These are phyloP conservation scores for Erebia aethiops DNA, from an alignment of 2,888 invertebrate genomes.

Conservation along the genomic window DNA sequence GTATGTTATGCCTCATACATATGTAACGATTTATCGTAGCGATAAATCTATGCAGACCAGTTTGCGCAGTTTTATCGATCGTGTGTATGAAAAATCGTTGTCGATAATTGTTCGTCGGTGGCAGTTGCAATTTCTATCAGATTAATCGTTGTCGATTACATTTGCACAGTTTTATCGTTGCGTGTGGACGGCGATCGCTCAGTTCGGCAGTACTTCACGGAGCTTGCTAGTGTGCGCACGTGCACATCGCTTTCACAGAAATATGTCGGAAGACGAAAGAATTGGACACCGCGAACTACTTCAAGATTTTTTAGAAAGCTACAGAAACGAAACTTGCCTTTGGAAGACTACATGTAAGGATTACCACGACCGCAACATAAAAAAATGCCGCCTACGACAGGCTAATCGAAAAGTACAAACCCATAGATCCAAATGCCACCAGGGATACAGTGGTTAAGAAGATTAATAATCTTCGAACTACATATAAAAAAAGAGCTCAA, in stretches of 20 bases:
- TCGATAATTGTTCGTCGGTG: too few relatives aligned
- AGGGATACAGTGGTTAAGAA: constrained; percentile 9
- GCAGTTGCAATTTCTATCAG: too few relatives aligned
- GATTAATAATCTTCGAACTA: background rate
- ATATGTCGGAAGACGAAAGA: constrained; percentile 2
- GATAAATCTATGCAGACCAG: too few relatives aligned
- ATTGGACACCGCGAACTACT: constrained; percentile 4
- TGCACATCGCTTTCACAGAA: constrained; percentile 4
- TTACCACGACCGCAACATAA: constrained; percentile 40
- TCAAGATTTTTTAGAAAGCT: constrained; percentile 37
- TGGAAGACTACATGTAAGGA: constrained; percentile 41
- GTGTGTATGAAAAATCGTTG: too few relatives aligned
- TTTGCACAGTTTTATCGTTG: background rate
- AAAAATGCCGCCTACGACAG: constrained; percentile 39
- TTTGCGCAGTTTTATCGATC: too few relatives aligned
- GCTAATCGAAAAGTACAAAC: constrained; percentile 37
- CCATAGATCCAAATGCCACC: constrained; percentile 1
- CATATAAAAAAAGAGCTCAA: too few relatives aligned
- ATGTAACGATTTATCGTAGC: too few relatives aligned
- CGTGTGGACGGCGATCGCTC: constrained; percentile 4
- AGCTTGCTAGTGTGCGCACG: constrained; percentile 4
- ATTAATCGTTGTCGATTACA: too few relatives aligned
- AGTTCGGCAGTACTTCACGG: constrained; percentile 2
- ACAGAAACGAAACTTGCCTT: constrained; percentile 38
- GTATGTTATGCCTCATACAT: too few relatives aligned